Base-by-base conservation (phyloP, 2,797 vertebrate genomes). In the Selene dorsalis region DNA sequence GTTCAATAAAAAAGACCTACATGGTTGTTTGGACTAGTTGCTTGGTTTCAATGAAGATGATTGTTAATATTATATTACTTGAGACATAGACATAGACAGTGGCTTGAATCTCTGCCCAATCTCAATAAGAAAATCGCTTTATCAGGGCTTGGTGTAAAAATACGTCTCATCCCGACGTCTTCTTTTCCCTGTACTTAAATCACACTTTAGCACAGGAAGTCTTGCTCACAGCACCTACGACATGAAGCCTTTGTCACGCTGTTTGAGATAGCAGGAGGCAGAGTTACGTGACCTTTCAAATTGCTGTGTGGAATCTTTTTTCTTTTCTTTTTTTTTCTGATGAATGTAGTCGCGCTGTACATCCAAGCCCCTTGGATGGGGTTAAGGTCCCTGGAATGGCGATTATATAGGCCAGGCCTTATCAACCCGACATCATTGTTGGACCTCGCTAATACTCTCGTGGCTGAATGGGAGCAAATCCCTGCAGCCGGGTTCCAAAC, bases 391-490 rank as follows among this genome's bases (percentile, higher is more conserved):
- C 48, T n/a, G 26, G 9, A 64, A 70, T 3, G 26, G 4, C 1
- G 3, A 65, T 55, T 16, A 20, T 16, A 20, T 1, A 2, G 57
- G 18, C 18, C 10, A 30, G 52, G n/a, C 45, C 24, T 52, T 17
- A 30, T 57, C 0, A 41, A 13, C n/a, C 17, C 16, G 2, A 5
- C 2, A 52, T 63, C 52, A 16, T 12, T 43, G 35, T 16, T 45
- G n/a, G 26, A 61, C 6, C 32, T 41, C 32, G 9, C 32, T 24
- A 7, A 58, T 28, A 24, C 41, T 28, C 3, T 26, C 6, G 16
- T 43, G 53, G 43, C 22, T 18, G 59, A 70, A 7, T 30, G 32
- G 53, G 58, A 48, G 66, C 24, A 57, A 63, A 59, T 66, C 55
- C 38, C 35, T 30, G 24, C 26, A 45, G 61, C 14, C 57, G 2